Conservation (phyloP, 2,888 invertebrate genomes). For the Stenotaenia linearis region DNA sequence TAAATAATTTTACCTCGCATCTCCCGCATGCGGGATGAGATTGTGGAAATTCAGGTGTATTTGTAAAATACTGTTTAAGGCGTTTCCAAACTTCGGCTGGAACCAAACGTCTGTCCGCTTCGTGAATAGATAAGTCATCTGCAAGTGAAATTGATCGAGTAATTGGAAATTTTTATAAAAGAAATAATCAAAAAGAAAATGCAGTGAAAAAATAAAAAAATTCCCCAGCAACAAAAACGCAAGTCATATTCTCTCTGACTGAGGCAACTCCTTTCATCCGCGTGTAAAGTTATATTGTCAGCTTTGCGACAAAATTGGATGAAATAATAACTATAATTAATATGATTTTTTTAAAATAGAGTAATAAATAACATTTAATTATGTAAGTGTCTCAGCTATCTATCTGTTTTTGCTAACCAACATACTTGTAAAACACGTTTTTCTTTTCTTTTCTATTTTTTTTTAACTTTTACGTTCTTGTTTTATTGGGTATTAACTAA, state of each 20-base stretch:
- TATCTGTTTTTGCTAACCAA: neutral
- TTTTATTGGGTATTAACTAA: neutral
- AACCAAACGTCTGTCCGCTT: constrained; percentile 49
- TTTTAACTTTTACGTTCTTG: neutral
- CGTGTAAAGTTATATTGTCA: neutral
- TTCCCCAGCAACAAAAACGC: neutral
- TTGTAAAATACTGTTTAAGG: constrained; percentile 51
- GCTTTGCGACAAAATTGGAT: neutral
- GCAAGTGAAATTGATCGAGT: constrained; percentile 30
- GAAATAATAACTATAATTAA: neutral
- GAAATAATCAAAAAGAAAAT: constrained; percentile 28
- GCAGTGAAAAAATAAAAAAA: neutral
- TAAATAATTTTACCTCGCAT: constrained; percentile 41
- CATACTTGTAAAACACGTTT: neutral
- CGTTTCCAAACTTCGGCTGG: constrained; percentile 53
- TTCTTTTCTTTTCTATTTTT: neutral
- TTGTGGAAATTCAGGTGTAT: constrained; percentile 43
- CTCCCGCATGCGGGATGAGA: constrained; percentile 41
- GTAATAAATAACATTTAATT: neutral
- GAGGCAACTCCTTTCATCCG: neutral
- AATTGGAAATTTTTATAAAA: neutral
- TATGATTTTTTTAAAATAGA: neutral
- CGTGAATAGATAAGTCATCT: constrained; percentile 48
- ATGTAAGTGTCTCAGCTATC: neutral
- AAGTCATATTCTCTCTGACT: neutral